A percentile compares a stretch with the other conserved stretches of the same genome.
These are phyloP conservation scores for Smithornis capensis DNA, from an alignment of 2,113 vertebrate species.

Conservation along the genomic window DNA sequence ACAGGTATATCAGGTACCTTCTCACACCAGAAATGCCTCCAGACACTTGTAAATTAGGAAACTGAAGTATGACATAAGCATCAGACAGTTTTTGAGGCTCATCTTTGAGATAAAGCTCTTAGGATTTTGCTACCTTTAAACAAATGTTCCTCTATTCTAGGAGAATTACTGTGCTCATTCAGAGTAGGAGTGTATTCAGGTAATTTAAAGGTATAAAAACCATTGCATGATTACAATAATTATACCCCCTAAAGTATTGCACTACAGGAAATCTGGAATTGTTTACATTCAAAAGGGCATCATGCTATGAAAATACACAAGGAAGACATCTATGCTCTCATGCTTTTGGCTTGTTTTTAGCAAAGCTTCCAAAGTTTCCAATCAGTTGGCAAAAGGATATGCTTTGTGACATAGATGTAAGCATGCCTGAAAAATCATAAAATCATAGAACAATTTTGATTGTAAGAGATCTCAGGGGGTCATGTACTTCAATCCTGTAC, in stretches of 20 bases:
- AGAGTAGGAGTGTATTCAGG: not conserved
- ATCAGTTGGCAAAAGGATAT: not conserved
- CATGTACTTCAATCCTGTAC: not conserved
- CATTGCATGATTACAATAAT: not conserved
- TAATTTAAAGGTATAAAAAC: not conserved
- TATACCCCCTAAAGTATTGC: fast-evolving
- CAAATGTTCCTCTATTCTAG: not conserved
- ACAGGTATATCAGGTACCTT: not conserved
- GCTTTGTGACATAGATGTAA: not conserved
- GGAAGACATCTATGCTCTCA: not conserved
- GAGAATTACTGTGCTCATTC: not conserved
- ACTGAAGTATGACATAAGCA: not conserved
- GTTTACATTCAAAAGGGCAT: not conserved
- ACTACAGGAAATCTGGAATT: not conserved
- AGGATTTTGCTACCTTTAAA: not conserved
- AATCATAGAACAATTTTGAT: not conserved
- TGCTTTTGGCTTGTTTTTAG: not conserved
- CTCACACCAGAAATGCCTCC: not conserved
- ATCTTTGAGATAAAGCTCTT: not conserved
- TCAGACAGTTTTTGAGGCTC: not conserved
- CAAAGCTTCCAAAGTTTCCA: not conserved
- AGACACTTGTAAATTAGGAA: not conserved
- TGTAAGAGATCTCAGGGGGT: not conserved
- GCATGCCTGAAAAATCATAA: not conserved
- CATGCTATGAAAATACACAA: not conserved